A percentile compares a stretch with the other conserved stretches of the same genome.
These are phyloP conservation scores for Astreopora myriophthalma DNA, from an alignment of 64 coral and sea anemone genomes.

Conservation along the genomic window DNA sequence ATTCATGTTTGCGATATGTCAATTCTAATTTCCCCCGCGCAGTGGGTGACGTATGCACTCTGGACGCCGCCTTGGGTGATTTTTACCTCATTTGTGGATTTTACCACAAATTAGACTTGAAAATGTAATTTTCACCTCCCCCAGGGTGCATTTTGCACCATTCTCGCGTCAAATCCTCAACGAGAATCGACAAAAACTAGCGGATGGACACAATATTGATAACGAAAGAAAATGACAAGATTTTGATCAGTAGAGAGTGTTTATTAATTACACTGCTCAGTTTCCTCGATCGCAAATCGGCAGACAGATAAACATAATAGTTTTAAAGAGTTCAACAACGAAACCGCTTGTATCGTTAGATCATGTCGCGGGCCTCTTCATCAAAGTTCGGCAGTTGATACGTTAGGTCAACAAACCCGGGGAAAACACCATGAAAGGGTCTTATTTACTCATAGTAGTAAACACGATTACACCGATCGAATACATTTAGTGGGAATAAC, in stretches of 20 bases:
- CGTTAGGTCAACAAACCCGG: slow-evolving; percentile 1
- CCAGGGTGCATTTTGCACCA: not conserved
- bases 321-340: slow-evolving; percentile 26
- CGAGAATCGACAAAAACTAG: not conserved
- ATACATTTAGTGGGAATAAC: not conserved
- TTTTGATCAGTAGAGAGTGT: slow-evolving; percentile 47
- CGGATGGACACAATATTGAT: not conserved
- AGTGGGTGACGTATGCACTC: not conserved
- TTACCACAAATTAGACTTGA: not conserved
- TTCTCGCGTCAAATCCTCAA: not conserved
- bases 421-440: not conserved
- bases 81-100: not conserved
- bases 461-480: slow-evolving; percentile 26
- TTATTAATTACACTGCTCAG: slow-evolving; percentile 33
- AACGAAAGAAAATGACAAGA: slow-evolving; percentile 35
- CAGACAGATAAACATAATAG: slow-evolving; percentile 46
- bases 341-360: not conserved
- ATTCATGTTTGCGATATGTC: not conserved
- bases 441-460: slow-evolving; percentile 29
- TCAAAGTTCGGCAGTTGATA: not conserved
- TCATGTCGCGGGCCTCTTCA: not conserved
- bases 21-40: not conserved
- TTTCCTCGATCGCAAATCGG: slow-evolving; percentile 22
- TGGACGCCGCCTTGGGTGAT: too few relatives aligned
- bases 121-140: slow-evolving; percentile 29